These are phyloP conservation scores for Spodoptera litura DNA, from an alignment of 1,140 invertebrate genomes.

Conservation along the genomic window DNA sequence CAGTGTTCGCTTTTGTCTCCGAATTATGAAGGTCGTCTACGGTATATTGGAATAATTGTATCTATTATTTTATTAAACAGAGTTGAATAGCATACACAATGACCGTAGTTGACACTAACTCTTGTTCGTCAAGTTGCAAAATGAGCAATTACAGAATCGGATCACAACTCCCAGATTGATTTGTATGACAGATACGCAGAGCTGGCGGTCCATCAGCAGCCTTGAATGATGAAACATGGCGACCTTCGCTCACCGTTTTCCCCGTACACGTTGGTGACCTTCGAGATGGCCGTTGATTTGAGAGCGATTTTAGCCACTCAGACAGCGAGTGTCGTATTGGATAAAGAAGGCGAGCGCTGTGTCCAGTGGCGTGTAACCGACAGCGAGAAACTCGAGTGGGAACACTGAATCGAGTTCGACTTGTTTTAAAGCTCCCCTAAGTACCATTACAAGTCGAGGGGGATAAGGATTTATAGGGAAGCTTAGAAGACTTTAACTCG, in stretches of 20 bases:
- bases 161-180: conserved; percentile 47
- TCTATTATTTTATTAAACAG: not conserved
- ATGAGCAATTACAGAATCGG: conserved; percentile 44
- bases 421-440: conserved; percentile 20
- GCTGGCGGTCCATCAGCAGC: conserved; percentile 20
- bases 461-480: not conserved
- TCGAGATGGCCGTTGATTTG: conserved; percentile 46
- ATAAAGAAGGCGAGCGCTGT: conserved; percentile 1
- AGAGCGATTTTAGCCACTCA: conserved; percentile 18
- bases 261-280: conserved; percentile 31
- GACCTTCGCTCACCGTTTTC: conserved; percentile 51
- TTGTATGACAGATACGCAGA: conserved; percentile 52
- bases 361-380: conserved; percentile 16
- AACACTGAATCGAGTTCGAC: conserved; percentile 17
- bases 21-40: conserved; percentile 9
- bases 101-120: not conserved
- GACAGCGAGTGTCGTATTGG: not conserved
- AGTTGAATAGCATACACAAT: not conserved
- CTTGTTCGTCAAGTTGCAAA: conserved; percentile 5
- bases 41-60: not conserved
- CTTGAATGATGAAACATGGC: conserved; percentile 48
- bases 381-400: not conserved
- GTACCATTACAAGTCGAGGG: conserved; percentile 16
- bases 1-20: conserved; percentile 12
- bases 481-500: not conserved